Percentiles rank a stretch among this genome's conserved stretches.
These are phyloP conservation scores for Oxycera nigricornis DNA, from an alignment of 2,888 invertebrate genomes.

Conservation along the genomic window DNA sequence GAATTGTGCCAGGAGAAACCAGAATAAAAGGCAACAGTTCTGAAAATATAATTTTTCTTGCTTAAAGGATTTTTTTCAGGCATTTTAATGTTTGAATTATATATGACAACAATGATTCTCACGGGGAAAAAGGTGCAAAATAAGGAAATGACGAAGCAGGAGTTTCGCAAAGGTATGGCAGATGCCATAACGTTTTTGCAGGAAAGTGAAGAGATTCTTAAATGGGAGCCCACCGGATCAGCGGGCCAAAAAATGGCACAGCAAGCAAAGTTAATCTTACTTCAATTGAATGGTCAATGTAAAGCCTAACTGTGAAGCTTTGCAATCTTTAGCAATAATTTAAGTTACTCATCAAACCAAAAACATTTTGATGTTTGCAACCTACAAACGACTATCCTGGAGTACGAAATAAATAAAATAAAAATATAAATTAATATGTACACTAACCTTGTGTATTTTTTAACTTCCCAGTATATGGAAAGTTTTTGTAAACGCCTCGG, in stretches of 20 bases:
- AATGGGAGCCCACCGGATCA: conserved; percentile 73
- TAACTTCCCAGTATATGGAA: too few relatives aligned
- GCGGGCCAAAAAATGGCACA: conserved; percentile 77
- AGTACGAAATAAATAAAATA: too few relatives aligned
- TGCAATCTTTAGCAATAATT: too few relatives aligned
- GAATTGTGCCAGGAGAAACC: conserved; percentile 81
- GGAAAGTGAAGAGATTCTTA: conserved; percentile 72
- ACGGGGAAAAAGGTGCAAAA: conserved; percentile 73
- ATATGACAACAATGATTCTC: conserved; percentile 80
- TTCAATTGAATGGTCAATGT: neutral
- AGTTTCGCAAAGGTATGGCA: conserved; percentile 70
- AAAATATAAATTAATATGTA: too few relatives aligned
- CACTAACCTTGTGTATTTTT: too few relatives aligned
- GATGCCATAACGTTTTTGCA: conserved; percentile 71
- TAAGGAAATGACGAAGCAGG: conserved; percentile 68
- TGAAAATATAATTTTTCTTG: neutral
- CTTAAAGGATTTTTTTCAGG: conserved; percentile 62
- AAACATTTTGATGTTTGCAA: too few relatives aligned
- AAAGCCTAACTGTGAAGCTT: neutral
- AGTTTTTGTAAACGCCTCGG: too few relatives aligned
- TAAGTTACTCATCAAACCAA: too few relatives aligned
- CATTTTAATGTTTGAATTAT: conserved; percentile 82
- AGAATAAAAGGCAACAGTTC: conserved; percentile 72
- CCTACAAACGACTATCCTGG: too few relatives aligned
- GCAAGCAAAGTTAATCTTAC: conserved; percentile 65